Evolutionary conservation across 92 coral and sea anemone genomes (phyloP), one percentile per base, ranked within the genome.

Genomic region (Palythoa caribaeorum): DNA sequence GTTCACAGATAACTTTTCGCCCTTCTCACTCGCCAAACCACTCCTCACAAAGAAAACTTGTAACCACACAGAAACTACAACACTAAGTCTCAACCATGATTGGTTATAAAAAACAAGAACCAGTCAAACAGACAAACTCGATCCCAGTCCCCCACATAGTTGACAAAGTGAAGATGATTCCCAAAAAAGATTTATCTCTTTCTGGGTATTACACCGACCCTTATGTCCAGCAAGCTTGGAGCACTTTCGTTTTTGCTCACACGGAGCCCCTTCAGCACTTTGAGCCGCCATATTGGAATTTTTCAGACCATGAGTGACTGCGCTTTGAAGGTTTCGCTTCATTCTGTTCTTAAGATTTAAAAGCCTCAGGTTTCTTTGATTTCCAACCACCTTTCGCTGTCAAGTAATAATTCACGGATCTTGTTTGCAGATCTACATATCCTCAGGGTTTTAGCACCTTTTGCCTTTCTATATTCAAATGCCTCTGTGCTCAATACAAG

Each of bases 181-280:
- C 94, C 93, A 92, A 81, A 90, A 92, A 35, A 89, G 55, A 86
- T 51, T 59, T 66, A 77, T 15, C 38, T 79, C 50, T 87, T 87
- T 92, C 85, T 92, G 74, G 28, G 94, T 51, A 69, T 89, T 92
- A 76, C 94, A 90, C 19, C 87, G 78, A 76, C 92, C 92, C 69
- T 86, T 92, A 63, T 71, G 94, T 1, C 94, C 92, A 16, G 87
- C 84, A 50, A 48, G 63, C 85, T 89, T 89, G 54, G 84, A 89
- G 73, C 90, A 92, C 70, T 78, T 88, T 60, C 92, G 76, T 40
- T 70, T 89, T n/a, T 66, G 66, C 55, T 55, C 85, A 73, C 90
- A 89, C 57, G 79, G 19, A 21, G 5, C 92, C 84, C 59, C 90
- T 68, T 66, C 53, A 73, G 78, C 44, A 77, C 74, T 65, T 10